Evolutionary conservation across 2,888 invertebrate species (phyloP).

Genomic region (Bombylius discolor): DNA sequence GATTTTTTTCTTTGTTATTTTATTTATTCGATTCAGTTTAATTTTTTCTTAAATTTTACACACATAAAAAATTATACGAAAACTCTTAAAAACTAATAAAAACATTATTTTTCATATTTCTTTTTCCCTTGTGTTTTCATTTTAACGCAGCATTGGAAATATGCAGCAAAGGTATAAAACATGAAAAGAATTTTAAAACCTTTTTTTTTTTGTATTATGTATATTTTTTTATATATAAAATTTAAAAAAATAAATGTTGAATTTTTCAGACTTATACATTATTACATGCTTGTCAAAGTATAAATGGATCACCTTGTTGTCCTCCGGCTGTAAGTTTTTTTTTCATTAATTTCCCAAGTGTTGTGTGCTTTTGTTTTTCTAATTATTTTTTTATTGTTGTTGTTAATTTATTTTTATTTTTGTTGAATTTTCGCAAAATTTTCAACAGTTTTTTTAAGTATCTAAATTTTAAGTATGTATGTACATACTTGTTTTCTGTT

Average conservation of each 20-base stretch:
- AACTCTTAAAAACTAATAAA: not conserved
- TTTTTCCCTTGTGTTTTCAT: not conserved
- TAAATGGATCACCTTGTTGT: slow-evolving; percentile 76
- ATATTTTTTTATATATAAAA: too few relatives aligned
- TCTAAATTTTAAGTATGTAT: too few relatives aligned
- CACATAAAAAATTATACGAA: not conserved
- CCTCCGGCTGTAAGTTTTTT: slow-evolving; percentile 56
- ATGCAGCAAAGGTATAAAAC: slow-evolving; percentile 29
- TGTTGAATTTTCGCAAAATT: not conserved
- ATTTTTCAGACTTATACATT: slow-evolving; percentile 74
- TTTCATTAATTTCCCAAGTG: slow-evolving; percentile 5
- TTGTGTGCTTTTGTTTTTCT: not conserved
- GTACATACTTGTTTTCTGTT: too few relatives aligned
- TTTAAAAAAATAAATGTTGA: not conserved
- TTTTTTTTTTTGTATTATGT: slow-evolving; percentile 3
- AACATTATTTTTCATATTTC: not conserved
- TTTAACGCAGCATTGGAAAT: slow-evolving; percentile 36
- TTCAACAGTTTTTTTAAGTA: too few relatives aligned
- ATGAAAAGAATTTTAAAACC: not conserved
- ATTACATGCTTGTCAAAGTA: slow-evolving; percentile 74
- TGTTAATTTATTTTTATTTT: slow-evolving; percentile 3
- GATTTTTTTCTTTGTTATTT: not conserved
- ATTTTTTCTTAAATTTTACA: not conserved
- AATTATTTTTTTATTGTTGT: not conserved
- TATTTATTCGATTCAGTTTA: not conserved